Base-by-base conservation (phyloP, 2,888 invertebrate species). In the Itoplectis maculator region DNA sequence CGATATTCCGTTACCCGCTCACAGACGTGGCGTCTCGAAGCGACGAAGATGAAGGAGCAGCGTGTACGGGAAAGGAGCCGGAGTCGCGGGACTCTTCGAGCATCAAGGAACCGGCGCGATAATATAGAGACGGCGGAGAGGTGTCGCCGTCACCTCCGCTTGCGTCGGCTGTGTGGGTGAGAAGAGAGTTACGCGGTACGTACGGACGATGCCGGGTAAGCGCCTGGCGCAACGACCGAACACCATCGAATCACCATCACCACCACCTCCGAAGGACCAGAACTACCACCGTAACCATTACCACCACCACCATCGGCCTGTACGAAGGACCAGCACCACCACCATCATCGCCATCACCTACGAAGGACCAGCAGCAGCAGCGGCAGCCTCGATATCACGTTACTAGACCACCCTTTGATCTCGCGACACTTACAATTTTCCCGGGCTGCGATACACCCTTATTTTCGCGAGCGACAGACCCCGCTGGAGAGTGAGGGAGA, bases 391-490 rank as follows among this genome's bases (percentile, higher is more conserved):
- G 91, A 92, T 93, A 93, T 93, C 92, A 92, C 92, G 92, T 93
- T 93, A 93, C 92, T 88, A 79, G 83, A 82, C 85, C 86, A 87
- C 87, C 89, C 92, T 93, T 93, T 93, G 92, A 93, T 92, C 92
- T 92, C 87, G 90, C 92, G 92, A 93, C 92, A 93, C 92, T 93
- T 92, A 93, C 92, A 93, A 93, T 93, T 93, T 92, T 89, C 90
- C 91, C 88, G 87, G 85, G 89, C 89, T 87, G 88, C 92, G 92
- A 92, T 92, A 81, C 82, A 79, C 80, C 83, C 84, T 85, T 84
- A 86, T 81, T 82, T 82, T 84, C 82, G 51, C 74, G 72, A 74
- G 74, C 35, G 61, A 45, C 78, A 72, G n/a, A n/a, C n/a, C n/a
- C n/a, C n/a, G n/a, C n/a, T n/a, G n/a, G n/a, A n/a, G n/a, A n/a